phyloP scores from a whole-genome alignment of 2,113 vertebrate species.

The Dasyprocta punctata region DNA sequence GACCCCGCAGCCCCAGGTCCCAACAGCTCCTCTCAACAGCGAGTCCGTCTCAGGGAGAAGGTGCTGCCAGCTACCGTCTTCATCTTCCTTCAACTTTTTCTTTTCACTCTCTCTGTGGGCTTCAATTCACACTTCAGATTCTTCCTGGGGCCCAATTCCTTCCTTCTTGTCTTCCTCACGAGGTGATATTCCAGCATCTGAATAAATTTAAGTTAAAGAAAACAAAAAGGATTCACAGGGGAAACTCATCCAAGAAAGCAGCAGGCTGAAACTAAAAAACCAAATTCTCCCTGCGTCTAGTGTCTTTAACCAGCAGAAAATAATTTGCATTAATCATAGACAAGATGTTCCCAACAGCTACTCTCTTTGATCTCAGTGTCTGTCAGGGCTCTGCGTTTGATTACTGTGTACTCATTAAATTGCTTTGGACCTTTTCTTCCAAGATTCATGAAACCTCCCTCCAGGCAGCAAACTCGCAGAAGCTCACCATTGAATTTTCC shows the following conservation, averaged over 20 bases:
- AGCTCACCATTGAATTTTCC: background rate
- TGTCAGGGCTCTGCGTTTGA: background rate
- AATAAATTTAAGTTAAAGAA: background rate
- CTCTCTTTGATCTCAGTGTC: conserved; percentile 17
- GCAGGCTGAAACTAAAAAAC: background rate
- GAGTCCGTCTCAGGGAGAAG: too few species aligned
- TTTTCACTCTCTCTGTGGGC: too few species aligned
- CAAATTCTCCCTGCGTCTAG: background rate
- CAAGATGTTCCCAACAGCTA: conserved; percentile 31
- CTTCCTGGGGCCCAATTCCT: too few species aligned
- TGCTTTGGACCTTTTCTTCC: conserved; percentile 32
- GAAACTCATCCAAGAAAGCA: conserved; percentile 38
- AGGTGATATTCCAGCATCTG: too few species aligned
- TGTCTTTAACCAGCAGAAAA: conserved; percentile 52
- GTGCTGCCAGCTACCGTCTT: too few species aligned
- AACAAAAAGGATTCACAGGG: conserved; percentile 2
- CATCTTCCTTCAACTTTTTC: too few species aligned
- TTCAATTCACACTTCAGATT: too few species aligned
- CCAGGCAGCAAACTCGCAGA: background rate
- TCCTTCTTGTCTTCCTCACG: too few species aligned
- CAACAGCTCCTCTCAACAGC: too few species aligned
- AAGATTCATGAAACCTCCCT: conserved; percentile 27
- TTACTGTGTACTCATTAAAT: background rate
- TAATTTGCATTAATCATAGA: conserved; percentile 58
- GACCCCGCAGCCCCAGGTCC: too few species aligned